Base-by-base conservation (phyloP, 2,797 vertebrate species). In the Hydrolagus colliei region DNA sequence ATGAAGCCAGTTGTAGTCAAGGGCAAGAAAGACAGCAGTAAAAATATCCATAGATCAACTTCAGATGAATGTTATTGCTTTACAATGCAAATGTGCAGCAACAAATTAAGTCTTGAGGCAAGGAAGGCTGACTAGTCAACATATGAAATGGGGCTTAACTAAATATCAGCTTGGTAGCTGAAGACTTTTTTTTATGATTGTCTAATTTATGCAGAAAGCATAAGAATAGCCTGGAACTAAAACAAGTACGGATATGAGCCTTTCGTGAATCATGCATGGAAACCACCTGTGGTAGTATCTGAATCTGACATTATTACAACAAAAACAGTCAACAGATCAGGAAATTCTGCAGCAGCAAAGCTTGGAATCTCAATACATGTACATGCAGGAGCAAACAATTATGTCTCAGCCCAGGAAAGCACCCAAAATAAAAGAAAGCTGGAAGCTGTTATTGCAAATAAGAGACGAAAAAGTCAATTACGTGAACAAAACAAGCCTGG, bases 341-440 rank as follows among this genome's bases (percentile, higher is more conserved):
- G 92, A 92, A 93, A 92, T 93, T 94, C 93, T 93, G 89, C 90
- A 90, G 91, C 90, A 95, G 92, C 93, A 94, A 93, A 94, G 91
- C 86, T 65, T 52, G 65, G 68, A 84, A 3, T 35, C 67, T 8
- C 41, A 52, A 94, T 94, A 94, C 91, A 84, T 68, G 65, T 94
- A 94, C 91, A 84, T 68, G 65, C 65, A 71, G 4, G 16, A 65
- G 67, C 78, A 68, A 84, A 84, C n/a, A 35, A 41, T 3, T 41
- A 41, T 9, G 9, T 27, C 22, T 71, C 41, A 84, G 68, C 20
- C 32, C 13, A 35, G 62, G 14, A 84, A 35, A 68, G 32, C 63
- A 71, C 68, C 41, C 2, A 52, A 52, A 52, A 52, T 84, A 84
- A 35, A 71, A 84, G 65, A 10, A 84, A 71, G 12, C 16, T n/a